These are phyloP conservation scores for Agapornis canus DNA, from an alignment of 2,797 vertebrate species.

Conservation along the genomic window DNA sequence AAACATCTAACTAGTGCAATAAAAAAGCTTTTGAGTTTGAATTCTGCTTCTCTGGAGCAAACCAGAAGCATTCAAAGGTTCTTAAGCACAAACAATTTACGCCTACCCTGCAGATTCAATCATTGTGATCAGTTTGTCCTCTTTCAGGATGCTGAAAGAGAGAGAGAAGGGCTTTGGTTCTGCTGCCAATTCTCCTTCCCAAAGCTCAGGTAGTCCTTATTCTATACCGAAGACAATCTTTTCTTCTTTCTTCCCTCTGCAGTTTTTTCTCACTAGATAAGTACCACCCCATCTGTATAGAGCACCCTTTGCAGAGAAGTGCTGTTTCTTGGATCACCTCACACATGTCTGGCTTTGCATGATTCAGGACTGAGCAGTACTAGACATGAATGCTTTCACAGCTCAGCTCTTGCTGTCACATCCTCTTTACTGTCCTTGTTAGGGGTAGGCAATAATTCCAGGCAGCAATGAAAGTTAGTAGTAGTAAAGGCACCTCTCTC, in stretches of 20 bases:
- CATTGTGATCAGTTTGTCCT: neutral
- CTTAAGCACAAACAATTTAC: neutral
- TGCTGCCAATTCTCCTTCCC: neutral
- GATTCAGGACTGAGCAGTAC: neutral
- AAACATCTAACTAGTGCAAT: neutral
- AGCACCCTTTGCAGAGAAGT: neutral
- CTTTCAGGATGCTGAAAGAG: neutral
- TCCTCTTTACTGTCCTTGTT: neutral
- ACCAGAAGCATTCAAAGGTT: neutral
- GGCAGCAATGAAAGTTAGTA: neutral
- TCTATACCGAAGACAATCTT: neutral
- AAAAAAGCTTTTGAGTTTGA: neutral
- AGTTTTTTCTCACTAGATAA: neutral
- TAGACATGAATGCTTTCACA: neutral
- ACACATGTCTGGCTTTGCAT: neutral
- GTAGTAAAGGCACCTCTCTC: neutral
- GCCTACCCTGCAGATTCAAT: neutral
- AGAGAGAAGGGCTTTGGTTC: neutral
- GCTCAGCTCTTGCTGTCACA: neutral
- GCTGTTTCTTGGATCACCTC: neutral
- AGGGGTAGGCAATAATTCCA: neutral
- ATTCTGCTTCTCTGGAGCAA: neutral
- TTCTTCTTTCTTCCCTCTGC: neutral
- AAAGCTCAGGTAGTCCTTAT: neutral
- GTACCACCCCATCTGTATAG: neutral